Evolutionary conservation across 1,140 invertebrate genomes (phyloP).

Genomic region (Dendroctonus ponderosae): DNA sequence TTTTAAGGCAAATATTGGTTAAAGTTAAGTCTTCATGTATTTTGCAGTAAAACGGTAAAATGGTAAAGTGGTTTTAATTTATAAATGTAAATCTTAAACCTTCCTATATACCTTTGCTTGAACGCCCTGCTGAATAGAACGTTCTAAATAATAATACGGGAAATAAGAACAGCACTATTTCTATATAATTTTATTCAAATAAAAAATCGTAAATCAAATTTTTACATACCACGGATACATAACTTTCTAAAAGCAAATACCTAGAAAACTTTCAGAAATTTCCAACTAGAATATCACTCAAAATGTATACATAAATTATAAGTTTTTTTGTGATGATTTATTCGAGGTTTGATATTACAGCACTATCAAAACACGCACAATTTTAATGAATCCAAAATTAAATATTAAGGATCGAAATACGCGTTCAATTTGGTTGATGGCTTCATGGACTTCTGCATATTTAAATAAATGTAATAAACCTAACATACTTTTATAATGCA

Average conservation of each 20-base stretch:
- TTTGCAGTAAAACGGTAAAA: too few species aligned
- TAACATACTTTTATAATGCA: not conserved
- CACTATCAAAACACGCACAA: conserved; percentile 1
- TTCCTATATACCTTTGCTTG: too few species aligned
- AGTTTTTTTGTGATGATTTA: conserved; percentile 12
- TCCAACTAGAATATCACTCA: conserved; percentile 28
- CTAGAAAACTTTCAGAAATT: conserved; percentile 18
- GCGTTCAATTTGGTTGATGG: not conserved
- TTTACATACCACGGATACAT: conserved; percentile 33
- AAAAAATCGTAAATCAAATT: conserved; percentile 31
- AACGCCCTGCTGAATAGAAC: too few species aligned
- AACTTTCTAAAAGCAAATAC: conserved; percentile 30
- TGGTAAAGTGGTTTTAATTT: too few species aligned
- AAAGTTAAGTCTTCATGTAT: conserved; percentile 5
- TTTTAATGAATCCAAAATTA: not conserved
- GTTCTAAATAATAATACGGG: too few species aligned
- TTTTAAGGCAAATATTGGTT: not conserved
- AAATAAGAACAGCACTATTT: conserved; percentile 3
- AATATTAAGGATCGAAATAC: not conserved
- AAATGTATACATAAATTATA: conserved; percentile 4
- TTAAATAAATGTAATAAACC: not conserved
- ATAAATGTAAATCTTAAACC: too few species aligned
- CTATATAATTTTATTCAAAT: conserved; percentile 37
- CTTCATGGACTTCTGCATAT: not conserved
- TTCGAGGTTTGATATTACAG: conserved; percentile 1